Base-by-base conservation (phyloP, 2,113 vertebrate species). In the Cinclus mexicanus region DNA sequence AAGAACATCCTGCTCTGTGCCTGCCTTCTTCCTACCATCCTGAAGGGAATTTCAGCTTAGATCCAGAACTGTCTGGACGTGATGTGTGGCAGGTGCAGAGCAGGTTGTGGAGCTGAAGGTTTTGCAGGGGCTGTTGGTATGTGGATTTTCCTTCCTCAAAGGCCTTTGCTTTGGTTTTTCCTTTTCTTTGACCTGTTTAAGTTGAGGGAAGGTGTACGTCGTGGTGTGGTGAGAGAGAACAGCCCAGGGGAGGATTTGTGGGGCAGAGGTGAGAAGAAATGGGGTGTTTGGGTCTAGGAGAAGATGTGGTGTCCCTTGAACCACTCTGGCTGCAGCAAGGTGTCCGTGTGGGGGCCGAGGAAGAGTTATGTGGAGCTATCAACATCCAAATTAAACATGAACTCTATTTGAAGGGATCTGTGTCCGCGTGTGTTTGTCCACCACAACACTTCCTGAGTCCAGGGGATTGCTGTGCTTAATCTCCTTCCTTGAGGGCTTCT, bases 321-420 rank as follows among this genome's bases (percentile, higher is more conserved):
- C 50, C 59, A 24, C 21, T 82, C 94, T 94, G 95, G 82, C 64
- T 72, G 92, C 89, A 91, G 90, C 50, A 83, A 91, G 82, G 63
- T 95, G 82, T 49, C 49, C 89, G 33, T 89, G 93, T 57, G 55
- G 86, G 92, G 90, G 84, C 90, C n/a, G 68, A 89, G 96, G 83
- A 92, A 93, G 72, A 60, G 92, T 97, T 98, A 94, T 97, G 95
- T 93, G 71, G 96, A 97, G 97, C 69, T 47, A 96, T 97, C 93
- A 37, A 96, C 57, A 79, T 98, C 98, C 96, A 93, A 96, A 98
- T 98, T 98, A 98, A 98, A 97, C 76, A 94, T 70, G 94, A 98
- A 96, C 95, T 96, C 96, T 97, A 93, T 96, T 97, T 97, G 91
- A 97, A 96, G 79, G 83, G 84, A 29, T 33, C 60, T 87, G 70